phyloP scores from a whole-genome alignment of 2,113 vertebrate species.

The Tachuris rubrigastra region DNA sequence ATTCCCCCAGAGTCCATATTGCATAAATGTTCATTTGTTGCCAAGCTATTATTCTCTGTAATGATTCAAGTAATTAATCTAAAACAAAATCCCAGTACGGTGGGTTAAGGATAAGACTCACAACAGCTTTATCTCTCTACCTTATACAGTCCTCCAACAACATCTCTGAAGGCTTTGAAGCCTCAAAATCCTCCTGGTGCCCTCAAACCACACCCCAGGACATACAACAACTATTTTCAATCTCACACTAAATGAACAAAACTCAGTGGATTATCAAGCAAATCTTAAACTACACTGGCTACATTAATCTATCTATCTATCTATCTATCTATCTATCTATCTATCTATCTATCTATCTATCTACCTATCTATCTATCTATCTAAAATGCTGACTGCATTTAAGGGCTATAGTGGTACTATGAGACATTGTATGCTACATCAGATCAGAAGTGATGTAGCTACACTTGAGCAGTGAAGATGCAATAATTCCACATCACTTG shows the following conservation, averaged over 20 bases:
- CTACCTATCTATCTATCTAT: too few relatives aligned
- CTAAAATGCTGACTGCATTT: neutral
- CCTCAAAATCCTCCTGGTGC: neutral
- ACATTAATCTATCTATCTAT: neutral
- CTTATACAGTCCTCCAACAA: neutral
- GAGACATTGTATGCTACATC: neutral
- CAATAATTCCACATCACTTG: neutral
- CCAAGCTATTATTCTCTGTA: neutral
- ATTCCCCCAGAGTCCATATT: neutral
- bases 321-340: neutral
- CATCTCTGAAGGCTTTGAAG: neutral
- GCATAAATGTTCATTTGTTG: neutral
- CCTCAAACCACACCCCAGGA: neutral
- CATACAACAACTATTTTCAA: accelerated
- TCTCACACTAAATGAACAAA: neutral
- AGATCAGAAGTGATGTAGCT: neutral
- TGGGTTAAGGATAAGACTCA: neutral
- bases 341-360: neutral
- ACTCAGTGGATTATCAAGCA: neutral
- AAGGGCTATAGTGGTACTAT: neutral
- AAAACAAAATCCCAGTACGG: neutral
- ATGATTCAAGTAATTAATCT: neutral
- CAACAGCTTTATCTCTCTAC: neutral
- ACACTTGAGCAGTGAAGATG: neutral
- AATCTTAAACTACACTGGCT: neutral